Evolutionary conservation across 1,140 invertebrate species (phyloP).

Genomic region (Hylaeus volcanicus): DNA sequence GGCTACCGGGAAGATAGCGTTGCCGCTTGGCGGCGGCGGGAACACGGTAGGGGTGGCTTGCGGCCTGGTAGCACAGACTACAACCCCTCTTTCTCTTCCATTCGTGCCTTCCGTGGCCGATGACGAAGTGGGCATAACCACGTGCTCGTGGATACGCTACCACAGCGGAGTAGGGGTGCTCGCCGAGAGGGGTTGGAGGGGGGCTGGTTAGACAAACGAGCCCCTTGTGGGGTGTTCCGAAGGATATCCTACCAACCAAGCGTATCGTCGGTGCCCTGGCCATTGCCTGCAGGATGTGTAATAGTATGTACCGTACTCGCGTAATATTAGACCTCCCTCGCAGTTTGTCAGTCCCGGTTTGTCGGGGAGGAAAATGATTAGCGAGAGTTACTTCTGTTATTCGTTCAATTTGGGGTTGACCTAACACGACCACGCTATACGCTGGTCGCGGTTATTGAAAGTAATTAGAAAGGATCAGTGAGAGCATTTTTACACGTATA

Average conservation of each 20-base stretch:
- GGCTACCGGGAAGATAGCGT: conserved; percentile 53
- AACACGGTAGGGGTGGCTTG: conserved; percentile 55
- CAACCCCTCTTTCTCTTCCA: conserved; percentile 49
- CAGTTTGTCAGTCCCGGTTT: conserved; percentile 66
- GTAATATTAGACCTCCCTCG: conserved; percentile 73
- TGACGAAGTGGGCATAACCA: conserved; percentile 74
- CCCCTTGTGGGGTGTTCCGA: conserved; percentile 78
- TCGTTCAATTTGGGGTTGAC: conserved; percentile 53
- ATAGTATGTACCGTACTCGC: conserved; percentile 75
- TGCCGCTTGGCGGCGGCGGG: conserved; percentile 7
- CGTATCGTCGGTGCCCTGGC: conserved; percentile 67
- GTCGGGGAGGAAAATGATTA: conserved; percentile 50
- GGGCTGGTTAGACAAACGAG: conserved; percentile 77
- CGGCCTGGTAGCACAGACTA: conserved; percentile 45
- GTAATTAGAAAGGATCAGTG: neutral
- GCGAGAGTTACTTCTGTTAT: conserved; percentile 59
- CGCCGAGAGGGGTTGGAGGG: conserved; percentile 14
- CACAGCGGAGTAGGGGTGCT: neutral
- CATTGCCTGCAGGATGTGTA: conserved; percentile 72
- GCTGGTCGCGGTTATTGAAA: neutral
- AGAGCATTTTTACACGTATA: no score
- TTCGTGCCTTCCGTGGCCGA: conserved; percentile 58
- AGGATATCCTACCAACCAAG: conserved; percentile 76
- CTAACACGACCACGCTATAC: neutral
- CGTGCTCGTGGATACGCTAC: conserved; percentile 66